A percentile compares a stretch with the other conserved stretches of the same genome.
These are phyloP conservation scores for Epicauta chinensis DNA, from an alignment of 1,140 invertebrate species.

Conservation along the genomic window DNA sequence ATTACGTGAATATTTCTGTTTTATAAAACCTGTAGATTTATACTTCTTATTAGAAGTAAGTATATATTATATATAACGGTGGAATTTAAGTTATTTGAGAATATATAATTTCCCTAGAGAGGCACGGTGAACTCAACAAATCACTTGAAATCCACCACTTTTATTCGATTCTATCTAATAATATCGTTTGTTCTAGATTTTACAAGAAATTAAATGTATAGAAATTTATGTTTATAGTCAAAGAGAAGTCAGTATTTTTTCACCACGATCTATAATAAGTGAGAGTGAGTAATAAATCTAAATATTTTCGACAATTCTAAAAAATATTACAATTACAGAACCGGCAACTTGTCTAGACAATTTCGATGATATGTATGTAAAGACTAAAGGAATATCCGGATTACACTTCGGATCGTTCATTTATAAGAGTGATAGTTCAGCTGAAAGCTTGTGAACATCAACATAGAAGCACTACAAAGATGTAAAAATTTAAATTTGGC, in stretches of 20 bases:
- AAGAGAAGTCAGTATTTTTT: constrained; percentile 14
- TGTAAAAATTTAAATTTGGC: no score
- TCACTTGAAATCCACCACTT: no score
- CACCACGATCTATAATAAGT: constrained; percentile 5
- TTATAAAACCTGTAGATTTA: constrained; percentile 41
- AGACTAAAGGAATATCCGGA: constrained; percentile 18
- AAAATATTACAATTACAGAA: constrained; percentile 18
- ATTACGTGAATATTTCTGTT: constrained; percentile 49
- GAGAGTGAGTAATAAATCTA: constrained; percentile 18
- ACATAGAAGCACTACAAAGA: no score
- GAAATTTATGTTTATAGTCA: constrained; percentile 17
- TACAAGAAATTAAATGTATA: constrained; percentile 29
- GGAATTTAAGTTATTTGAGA: background rate
- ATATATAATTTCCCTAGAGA: no score
- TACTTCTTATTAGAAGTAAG: constrained; percentile 31
- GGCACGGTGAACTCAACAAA: no score
- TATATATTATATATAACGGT: no score
- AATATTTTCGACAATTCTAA: background rate
- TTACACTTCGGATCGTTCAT: constrained; percentile 27
- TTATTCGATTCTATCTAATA: no score
- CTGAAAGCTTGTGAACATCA: no score
- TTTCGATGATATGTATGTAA: constrained; percentile 26
- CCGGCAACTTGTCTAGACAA: constrained; percentile 25
- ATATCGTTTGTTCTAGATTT: constrained; percentile 28
- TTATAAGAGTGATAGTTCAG: background rate